Evolutionary conservation across 2,797 vertebrate species (phyloP), one percentile per base, ranked within the genome.

Genomic region (Lepidocolaptes lacrymiger): DNA sequence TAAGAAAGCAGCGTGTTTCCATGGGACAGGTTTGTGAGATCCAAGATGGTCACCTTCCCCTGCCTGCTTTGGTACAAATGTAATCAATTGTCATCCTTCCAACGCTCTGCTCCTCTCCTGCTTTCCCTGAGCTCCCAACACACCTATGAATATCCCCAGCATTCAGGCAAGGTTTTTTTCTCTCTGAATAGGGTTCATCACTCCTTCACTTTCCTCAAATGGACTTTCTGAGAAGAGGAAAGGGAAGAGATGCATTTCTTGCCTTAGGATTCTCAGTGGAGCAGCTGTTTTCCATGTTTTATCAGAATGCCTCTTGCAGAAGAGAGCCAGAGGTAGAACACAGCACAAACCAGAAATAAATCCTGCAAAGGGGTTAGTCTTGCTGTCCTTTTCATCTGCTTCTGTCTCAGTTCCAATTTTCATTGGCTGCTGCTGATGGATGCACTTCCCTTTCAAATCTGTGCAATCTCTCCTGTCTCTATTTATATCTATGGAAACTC

Each of bases 321-420:
- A 92, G 61, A 89, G 36, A 91, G 41, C 5, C 78, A 91, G 64
- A 93, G 30, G 58, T 6, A 91, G 72, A 76, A 89, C 89, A 64
- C 49, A 88, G 46, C 48, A 64, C 0, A 0, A 88, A 61, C 58
- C 73, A 94, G 58, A 95, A 96, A 95, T 52, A 95, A 93, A 72
- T 49, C 54, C 62, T 75, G 54, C 43, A 55, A 83, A 82, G 58
- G 51, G 24, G 41, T 64, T 87, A 92, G 32, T 58, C 61, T 68
- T 6, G 3, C 54, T 68, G 58, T 77, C 58, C 58, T 86, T 80
- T 89, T 95, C 64, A 91, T 92, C 85, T 81, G 79, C n/a, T 89
- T 62, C 85, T 91, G 44, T 92, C 87, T 88, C 75, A 32, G 68
- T 64, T 91, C 88, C 82, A 85, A 24, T 91, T 92, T 85, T 77